Evolutionary conservation across 2,888 invertebrate species (phyloP).

Genomic region (Torymus auratus): DNA sequence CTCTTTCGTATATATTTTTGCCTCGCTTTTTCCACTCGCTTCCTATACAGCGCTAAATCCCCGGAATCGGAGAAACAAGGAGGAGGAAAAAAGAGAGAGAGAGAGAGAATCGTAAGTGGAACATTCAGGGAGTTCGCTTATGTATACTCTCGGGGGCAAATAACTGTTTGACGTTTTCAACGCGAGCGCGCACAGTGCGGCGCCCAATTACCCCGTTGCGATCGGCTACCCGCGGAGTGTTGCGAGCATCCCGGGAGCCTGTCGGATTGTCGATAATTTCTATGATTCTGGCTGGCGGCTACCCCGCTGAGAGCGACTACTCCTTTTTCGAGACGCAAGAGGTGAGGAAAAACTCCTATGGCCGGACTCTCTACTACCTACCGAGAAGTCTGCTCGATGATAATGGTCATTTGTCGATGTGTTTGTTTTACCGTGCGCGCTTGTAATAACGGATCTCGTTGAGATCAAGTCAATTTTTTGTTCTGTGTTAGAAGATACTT

Average conservation of each 20-base stretch:
- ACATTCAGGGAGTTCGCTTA: constrained; percentile 40
- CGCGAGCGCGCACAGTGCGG: not conserved
- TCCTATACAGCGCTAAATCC: constrained; percentile 21
- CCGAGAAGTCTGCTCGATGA: not conserved
- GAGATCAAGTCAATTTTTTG: too few species aligned
- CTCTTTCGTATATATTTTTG: constrained; percentile 2
- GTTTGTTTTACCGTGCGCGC: not conserved
- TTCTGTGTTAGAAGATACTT: too few species aligned
- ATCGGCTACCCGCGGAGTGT: constrained; percentile 2
- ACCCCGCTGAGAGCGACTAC: too few species aligned
- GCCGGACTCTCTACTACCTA: constrained; percentile 11
- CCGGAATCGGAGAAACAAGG: constrained; percentile 26
- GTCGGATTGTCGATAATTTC: constrained; percentile 51
- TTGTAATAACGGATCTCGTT: too few species aligned
- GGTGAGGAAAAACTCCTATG: constrained; percentile 12
- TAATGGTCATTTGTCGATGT: constrained; percentile 22
- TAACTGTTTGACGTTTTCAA: constrained; percentile 51
- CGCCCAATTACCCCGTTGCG: constrained; percentile 13
- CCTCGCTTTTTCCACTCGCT: not conserved
- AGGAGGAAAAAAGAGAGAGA: too few species aligned
- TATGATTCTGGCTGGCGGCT: constrained; percentile 24
- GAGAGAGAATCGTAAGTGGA: constrained; percentile 39
- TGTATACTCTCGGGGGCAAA: constrained; percentile 40
- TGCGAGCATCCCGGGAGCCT: not conserved
- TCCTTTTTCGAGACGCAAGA: not conserved